Conservation (phyloP, 2,797 vertebrate species). For the Cynodonichthys magdalenae region DNA sequence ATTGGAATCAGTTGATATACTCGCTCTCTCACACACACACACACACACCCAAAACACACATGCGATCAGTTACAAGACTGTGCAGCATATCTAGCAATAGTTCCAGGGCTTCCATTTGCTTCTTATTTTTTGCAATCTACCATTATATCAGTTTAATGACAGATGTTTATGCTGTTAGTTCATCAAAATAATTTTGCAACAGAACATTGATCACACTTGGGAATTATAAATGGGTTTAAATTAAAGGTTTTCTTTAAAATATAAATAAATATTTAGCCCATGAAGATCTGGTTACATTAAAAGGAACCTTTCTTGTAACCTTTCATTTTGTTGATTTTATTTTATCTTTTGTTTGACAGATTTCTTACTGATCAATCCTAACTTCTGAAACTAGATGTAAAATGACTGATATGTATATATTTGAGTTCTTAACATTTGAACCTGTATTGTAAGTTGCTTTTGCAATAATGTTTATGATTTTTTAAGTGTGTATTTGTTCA, state of each 20-base stretch:
- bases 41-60: conserved; percentile 1
- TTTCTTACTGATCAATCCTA: not conserved
- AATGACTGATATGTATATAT: too few relatives aligned
- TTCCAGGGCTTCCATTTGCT: not conserved
- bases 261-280: not conserved
- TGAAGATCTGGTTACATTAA: not conserved
- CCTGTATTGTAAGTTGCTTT: not conserved
- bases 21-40: not conserved
- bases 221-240: not conserved
- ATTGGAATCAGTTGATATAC: conserved; percentile 13
- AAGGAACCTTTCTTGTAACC: not conserved
- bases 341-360: not conserved
- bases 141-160: not conserved
- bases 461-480: not conserved
- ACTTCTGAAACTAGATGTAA: not conserved
- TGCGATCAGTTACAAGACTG: conserved; percentile 18
- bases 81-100: conserved; percentile 20
- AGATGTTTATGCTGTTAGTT: not conserved
- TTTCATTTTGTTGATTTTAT: not conserved
- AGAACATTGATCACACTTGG: not conserved
- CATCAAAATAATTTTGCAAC: not conserved
- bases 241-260: not conserved
- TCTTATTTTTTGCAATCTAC: not conserved
- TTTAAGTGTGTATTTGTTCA: not conserved
- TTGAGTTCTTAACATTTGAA: not conserved